Evolutionary conservation across 2,797 vertebrate genomes (phyloP), one percentile per base, ranked within the genome.

Genomic region (Sardinella longiceps): DNA sequence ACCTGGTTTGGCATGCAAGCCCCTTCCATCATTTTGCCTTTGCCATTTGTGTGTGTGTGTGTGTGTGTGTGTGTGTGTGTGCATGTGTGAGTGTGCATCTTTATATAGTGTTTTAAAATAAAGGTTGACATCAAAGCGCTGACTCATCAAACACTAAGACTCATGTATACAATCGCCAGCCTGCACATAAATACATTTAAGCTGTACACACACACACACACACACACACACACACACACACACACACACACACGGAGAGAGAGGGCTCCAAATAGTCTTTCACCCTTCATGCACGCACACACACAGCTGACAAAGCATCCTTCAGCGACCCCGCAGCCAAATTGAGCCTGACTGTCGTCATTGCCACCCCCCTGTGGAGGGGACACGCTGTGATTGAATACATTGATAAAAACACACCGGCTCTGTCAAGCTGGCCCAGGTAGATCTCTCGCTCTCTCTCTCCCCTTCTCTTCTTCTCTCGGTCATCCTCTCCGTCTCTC

Each of bases 341-440:
- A 93, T 90, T 88, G 87, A 91, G 90, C 90, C 58, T 89, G 92
- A 94, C 91, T 93, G 92, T 92, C 51, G 87, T 84, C 85, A 81
- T 84, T 84, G 81, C 80, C 80, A 81, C 66, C 33, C 87, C 85
- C 37, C 60, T 77, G 84, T 87, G 84, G 88, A 85, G 85, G 89
- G 84, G 63, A 82, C 33, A 80, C 88, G 48, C 87, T 77, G 70
- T 91, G 94, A 92, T 90, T 90, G 87, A 91, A 91, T 89, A 87
- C 81, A 1, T 82, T 92, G 91, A 93, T 92, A 92, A 92, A 74
- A 91, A 94, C 89, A 87, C 90, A 89, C 87, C 50, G 84, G 87
- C 89, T 86, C 88, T 88, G 88, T 91, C 85, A 90, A 90, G 89
- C 87, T 89, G 88, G 81, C 87, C 39, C 30, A 80, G 83, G 3